Conservation (phyloP, 30 jellyfish, hydroid and myxozoan species). For the Catostylus mosaicus region DNA sequence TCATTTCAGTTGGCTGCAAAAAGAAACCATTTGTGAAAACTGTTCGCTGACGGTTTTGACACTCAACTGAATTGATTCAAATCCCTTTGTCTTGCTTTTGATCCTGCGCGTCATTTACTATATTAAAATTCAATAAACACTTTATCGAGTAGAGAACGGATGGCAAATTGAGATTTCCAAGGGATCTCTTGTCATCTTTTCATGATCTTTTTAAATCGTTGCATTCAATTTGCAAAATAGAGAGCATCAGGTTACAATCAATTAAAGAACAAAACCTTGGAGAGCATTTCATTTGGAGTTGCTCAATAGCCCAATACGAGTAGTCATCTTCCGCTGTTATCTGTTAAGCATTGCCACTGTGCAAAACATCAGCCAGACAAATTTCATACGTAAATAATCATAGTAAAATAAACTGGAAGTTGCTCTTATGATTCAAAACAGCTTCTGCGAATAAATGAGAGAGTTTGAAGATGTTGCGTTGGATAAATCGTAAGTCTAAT, state of each 20-base stretch:
- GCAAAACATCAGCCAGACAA: neutral
- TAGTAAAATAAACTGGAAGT: too few relatives aligned
- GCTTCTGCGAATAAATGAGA: too few relatives aligned
- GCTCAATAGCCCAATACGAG: neutral
- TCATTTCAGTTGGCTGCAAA: too few relatives aligned
- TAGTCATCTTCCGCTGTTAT: neutral
- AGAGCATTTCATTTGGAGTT: neutral
- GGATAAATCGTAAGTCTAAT: slow-evolving; percentile 62
- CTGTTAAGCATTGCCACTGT: neutral
- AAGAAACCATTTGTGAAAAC: neutral
- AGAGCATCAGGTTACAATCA: slow-evolving; percentile 48
- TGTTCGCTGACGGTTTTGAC: neutral
- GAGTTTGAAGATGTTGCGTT: slow-evolving; percentile 40
- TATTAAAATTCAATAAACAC: slow-evolving; percentile 9
- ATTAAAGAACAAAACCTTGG: slow-evolving; percentile 8
- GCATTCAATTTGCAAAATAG: neutral
- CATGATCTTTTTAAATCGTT: slow-evolving; percentile 13
- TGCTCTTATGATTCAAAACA: too few relatives aligned
- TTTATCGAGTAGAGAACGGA: slow-evolving; percentile 25
- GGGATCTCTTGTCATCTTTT: neutral
- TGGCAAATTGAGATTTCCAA: slow-evolving; percentile 14
- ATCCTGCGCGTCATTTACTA: slow-evolving; percentile 4
- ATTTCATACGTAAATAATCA: neutral
- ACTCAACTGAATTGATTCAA: neutral
- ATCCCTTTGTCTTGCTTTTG: slow-evolving; percentile 13